These are phyloP conservation scores for Turnix velox DNA, from an alignment of 2,113 vertebrate species.

Conservation along the genomic window DNA sequence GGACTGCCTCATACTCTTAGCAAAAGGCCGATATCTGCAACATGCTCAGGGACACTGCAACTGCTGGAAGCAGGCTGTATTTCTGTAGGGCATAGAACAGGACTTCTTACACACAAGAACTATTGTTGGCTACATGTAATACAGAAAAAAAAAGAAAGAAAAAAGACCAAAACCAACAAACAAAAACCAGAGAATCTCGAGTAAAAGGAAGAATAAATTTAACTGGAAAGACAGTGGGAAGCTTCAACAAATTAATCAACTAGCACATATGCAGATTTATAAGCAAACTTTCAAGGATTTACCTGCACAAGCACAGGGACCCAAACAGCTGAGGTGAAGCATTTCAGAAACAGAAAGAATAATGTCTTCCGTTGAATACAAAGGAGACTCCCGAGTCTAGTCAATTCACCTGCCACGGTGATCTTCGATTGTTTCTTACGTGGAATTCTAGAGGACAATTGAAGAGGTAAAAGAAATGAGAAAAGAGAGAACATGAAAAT, in stretches of 20 bases:
- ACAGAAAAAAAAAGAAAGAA: background rate
- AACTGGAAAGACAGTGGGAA: background rate
- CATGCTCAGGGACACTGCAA: background rate
- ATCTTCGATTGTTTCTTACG: slow-evolving; percentile 20
- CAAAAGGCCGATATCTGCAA: background rate
- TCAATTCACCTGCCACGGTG: slow-evolving; percentile 71
- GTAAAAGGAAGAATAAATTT: background rate
- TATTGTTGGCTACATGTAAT: background rate
- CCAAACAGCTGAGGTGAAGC: background rate
- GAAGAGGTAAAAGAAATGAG: background rate
- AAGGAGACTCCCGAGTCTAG: slow-evolving; percentile 73
- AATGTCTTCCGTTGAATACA: slow-evolving; percentile 70
- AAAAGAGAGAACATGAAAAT: background rate
- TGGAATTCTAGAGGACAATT: slow-evolving; percentile 11
- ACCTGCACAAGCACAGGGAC: slow-evolving; percentile 81
- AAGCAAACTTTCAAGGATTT: background rate
- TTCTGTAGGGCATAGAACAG: background rate
- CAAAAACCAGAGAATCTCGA: background rate
- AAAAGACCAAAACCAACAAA: background rate
- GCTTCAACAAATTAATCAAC: background rate
- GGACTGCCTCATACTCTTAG: background rate
- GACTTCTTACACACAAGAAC: background rate
- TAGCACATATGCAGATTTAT: background rate
- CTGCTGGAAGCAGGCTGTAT: background rate
- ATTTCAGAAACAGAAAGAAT: slow-evolving; percentile 78